Evolutionary conservation across 2,888 invertebrate genomes (phyloP).

Genomic region (Synanthedon andrenaeformis): DNA sequence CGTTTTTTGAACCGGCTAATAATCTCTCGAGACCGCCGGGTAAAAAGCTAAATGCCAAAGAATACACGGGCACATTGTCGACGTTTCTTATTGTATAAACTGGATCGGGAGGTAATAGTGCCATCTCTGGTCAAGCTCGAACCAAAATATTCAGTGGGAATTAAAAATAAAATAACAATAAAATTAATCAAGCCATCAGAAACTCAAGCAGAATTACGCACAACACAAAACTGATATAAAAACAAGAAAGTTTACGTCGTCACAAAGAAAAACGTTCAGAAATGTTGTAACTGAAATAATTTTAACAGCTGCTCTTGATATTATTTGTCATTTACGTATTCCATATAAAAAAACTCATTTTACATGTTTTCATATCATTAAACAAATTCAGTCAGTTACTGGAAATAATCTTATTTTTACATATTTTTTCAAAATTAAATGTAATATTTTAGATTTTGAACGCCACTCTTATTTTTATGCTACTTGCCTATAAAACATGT

Average conservation of each 20-base stretch:
- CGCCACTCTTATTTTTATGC: too few relatives aligned
- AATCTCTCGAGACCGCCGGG: conserved; percentile 72
- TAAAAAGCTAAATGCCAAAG: conserved; percentile 76
- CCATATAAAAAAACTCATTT: too few relatives aligned
- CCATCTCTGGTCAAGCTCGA: conserved; percentile 72
- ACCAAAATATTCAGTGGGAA: conserved; percentile 53
- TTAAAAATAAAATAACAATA: conserved; percentile 56
- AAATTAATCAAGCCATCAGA: conserved; percentile 67
- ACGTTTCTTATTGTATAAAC: conserved; percentile 77
- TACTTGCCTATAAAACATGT: too few relatives aligned
- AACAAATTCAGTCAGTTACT: too few relatives aligned
- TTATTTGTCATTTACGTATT: not conserved
- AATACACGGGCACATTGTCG: conserved; percentile 79
- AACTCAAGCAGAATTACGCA: conserved; percentile 66
- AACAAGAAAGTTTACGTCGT: conserved; percentile 26
- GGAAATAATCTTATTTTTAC: too few relatives aligned
- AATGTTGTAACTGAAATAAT: not conserved
- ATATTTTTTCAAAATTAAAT: too few relatives aligned
- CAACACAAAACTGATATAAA: conserved; percentile 68
- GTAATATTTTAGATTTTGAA: too few relatives aligned
- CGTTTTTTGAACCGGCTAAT: conserved; percentile 80
- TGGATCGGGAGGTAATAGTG: conserved; percentile 82
- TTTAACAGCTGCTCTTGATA: not conserved
- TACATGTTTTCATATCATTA: too few relatives aligned
- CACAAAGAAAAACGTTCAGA: conserved; percentile 1